Base-by-base conservation (phyloP, 2,888 invertebrate genomes). In the Pyralis farinalis region DNA sequence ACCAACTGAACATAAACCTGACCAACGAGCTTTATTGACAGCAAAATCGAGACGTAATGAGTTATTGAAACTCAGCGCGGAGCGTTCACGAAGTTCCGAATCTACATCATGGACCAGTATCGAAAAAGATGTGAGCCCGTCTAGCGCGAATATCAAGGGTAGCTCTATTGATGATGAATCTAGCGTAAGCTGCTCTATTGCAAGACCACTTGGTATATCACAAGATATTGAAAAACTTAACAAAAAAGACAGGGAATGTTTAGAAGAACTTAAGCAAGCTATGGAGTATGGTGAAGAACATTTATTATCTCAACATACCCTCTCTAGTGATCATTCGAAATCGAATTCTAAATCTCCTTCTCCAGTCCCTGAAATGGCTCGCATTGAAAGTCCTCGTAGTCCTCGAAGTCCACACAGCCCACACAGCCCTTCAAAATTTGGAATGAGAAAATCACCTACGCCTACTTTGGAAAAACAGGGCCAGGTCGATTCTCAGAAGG, bases 51-150 rank as follows among this genome's bases (percentile, higher is more conserved):
- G 84, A 58, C 83, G 90, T 40, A 84, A 83, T 46, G 92, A 92
- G 58, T 64, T 92, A 33, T 73, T 93, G 2, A 93, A 94, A 62
- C 74, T 93, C 12, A 94, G 93, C 52, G 92, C 94, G 1, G 95
- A 95, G 66, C 92, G 94, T 44, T 95, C 95, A 0, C 90, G 93
- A 52, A 95, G 95, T 58, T 95, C 95, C 1, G 95, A 95, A 61
- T 94, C 94, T 0, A 93, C 92, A 22, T 95, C 95, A 0, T 95
- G 94, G 94, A 95, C 95, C 0, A 94, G 94, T 58, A 92, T 93
- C n/a, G 94, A 94, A 66, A 93, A 93, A 70, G 93, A 93, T 63
- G 81, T 86, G 0, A 93, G 93, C 58, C 93, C 93, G 7, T 90
- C 88, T 1, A 86, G 89, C 55, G 84, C 90, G 7, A 87, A 91